phyloP scores from a whole-genome alignment of 2,888 invertebrate genomes.

The Yponomeuta plumbellus region DNA sequence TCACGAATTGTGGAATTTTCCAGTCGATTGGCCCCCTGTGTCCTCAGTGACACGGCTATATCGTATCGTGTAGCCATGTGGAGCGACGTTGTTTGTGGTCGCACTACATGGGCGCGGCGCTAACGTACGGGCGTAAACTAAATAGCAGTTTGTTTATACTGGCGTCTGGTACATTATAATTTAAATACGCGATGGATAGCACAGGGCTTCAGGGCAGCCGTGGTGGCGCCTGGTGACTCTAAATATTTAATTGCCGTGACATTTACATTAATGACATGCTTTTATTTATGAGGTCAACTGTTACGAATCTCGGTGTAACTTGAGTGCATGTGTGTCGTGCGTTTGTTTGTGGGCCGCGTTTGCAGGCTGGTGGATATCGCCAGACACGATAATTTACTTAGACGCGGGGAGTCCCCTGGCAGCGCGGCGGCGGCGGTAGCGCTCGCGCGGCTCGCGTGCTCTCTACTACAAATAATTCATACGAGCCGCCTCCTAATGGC shows the following conservation, averaged over 20 bases:
- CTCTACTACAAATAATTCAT: slow-evolving; percentile 69
- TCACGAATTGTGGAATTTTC: neutral
- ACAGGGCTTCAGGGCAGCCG: neutral
- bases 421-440: neutral
- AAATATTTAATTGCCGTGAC: slow-evolving; percentile 49
- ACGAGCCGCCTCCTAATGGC: slow-evolving; percentile 63
- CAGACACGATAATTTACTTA: slow-evolving; percentile 19
- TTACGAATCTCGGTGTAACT: neutral
- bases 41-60: neutral
- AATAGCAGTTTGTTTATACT: neutral
- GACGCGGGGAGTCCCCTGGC: slow-evolving; percentile 8
- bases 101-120: slow-evolving; percentile 27
- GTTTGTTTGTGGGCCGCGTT: neutral
- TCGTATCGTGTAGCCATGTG: neutral
- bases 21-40: neutral
- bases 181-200: neutral
- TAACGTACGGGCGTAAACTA: slow-evolving; percentile 25
- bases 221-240: slow-evolving; percentile 25
- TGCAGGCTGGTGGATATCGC: neutral
- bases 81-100: slow-evolving; percentile 15
- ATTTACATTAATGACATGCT: slow-evolving; percentile 25
- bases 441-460: slow-evolving; percentile 48
- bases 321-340: neutral
- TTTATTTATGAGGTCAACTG: slow-evolving; percentile 15
- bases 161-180: neutral